A percentile compares a stretch with the other conserved stretches of the same genome.
phyloP scores from a whole-genome alignment of 1,140 invertebrate species.

The Schlechtendalia chinensis region DNA sequence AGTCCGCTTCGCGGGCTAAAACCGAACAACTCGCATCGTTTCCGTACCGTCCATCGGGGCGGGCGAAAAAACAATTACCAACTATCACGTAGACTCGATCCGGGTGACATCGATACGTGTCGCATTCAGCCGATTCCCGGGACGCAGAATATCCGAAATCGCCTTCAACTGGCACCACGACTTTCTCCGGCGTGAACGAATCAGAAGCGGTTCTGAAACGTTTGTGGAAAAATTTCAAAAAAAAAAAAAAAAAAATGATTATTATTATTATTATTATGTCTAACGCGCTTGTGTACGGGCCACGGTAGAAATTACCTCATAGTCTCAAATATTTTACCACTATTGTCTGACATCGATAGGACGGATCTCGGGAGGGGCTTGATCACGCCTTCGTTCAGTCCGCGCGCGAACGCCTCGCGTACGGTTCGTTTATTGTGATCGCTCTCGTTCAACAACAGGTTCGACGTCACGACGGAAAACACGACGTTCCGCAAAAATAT shows the following conservation, averaged over 20 bases:
- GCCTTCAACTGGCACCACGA: no score
- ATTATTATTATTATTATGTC: no score
- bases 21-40: no score
- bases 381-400: neutral
- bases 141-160: no score
- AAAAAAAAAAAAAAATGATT: neutral
- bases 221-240: no score
- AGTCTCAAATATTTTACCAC: neutral
- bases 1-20: slow-evolving; percentile 17
- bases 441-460: neutral
- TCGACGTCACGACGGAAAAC: neutral
- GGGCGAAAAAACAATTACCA: neutral
- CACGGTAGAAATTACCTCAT: slow-evolving; percentile 1
- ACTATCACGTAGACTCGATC: slow-evolving; percentile 5
- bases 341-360: neutral
- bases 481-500: neutral
- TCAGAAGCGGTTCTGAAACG: neutral
- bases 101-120: neutral
- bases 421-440: neutral
- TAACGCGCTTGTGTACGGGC: no score
- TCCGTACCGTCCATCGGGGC: no score
- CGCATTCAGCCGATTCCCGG: no score
- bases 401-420: neutral
- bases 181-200: neutral
- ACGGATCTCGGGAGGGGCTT: neutral